Conservation (phyloP, 2,113 vertebrate genomes). For the Craseonycteris thonglongyai region DNA sequence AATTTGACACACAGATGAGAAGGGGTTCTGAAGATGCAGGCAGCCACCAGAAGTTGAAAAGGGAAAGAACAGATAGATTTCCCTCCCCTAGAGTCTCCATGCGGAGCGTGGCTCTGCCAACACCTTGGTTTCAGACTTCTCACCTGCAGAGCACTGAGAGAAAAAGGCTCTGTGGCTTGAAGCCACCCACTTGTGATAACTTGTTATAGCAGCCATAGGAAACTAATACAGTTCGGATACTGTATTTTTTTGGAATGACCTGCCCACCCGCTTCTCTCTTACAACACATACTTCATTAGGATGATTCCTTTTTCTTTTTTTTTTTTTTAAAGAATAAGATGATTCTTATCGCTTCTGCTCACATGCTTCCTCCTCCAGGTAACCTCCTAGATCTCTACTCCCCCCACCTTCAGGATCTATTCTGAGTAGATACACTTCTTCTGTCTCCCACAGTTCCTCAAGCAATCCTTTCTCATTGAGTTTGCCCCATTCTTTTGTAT, state of each 20-base stretch:
- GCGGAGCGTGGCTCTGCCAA: not conserved
- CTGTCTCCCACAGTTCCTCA: not conserved
- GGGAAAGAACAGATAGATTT: not conserved
- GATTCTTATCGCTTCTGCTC: not conserved
- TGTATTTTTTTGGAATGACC: not conserved
- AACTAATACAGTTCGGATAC: not conserved
- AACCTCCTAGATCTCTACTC: not conserved
- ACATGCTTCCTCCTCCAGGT: not conserved
- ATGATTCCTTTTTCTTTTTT: too few relatives aligned
- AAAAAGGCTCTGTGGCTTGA: not conserved
- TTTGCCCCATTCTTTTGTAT: not conserved
- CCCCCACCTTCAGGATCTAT: not conserved
- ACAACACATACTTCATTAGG: not conserved
- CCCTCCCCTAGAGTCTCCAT: not conserved
- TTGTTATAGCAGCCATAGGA: not conserved
- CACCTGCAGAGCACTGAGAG: not conserved
- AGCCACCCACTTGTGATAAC: not conserved
- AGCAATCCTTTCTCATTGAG: not conserved
- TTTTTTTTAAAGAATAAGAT: too few relatives aligned
- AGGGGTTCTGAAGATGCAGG: not conserved
- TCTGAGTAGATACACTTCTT: not conserved
- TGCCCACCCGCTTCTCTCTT: rapidly evolving
- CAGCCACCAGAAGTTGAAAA: not conserved
- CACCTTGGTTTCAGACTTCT: not conserved
- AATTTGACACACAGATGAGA: not conserved